These are phyloP conservation scores for Cloeon dipterum DNA, from an alignment of 2,888 invertebrate genomes.

Conservation along the genomic window DNA sequence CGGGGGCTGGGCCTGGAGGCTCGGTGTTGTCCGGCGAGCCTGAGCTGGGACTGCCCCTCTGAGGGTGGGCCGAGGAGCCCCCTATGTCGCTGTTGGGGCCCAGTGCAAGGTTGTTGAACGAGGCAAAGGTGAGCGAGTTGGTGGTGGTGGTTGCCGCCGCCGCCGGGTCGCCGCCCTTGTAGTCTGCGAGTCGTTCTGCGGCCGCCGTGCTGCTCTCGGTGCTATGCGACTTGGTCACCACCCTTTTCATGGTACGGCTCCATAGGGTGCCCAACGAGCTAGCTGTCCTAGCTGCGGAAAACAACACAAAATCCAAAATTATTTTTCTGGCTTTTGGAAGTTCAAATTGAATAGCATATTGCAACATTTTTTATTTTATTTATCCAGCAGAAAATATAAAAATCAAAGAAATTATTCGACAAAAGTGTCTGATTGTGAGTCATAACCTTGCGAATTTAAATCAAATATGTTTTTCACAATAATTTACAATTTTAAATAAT, in stretches of 20 bases:
- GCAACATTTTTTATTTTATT: too few species aligned
- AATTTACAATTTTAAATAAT: too few species aligned
- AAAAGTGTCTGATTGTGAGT: too few species aligned
- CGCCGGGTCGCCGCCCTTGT: slow-evolving; percentile 14
- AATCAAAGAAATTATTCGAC: too few species aligned
- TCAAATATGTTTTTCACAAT: too few species aligned
- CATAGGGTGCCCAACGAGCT: slow-evolving; percentile 1
- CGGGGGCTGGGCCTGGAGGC: slow-evolving; percentile 7
- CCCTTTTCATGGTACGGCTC: slow-evolving; percentile 11
- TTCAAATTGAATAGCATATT: too few species aligned
- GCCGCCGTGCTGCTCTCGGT: slow-evolving; percentile 16
- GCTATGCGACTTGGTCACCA: slow-evolving; percentile 11
- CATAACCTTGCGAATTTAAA: too few species aligned
- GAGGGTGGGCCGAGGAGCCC: slow-evolving; percentile 1
- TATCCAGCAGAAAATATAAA: too few species aligned
- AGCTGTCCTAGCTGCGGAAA: too few species aligned
- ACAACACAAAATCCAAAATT: too few species aligned
- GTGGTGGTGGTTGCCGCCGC: slow-evolving; percentile 6
- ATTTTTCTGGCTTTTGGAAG: too few species aligned
- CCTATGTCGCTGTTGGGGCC: slow-evolving; percentile 7
- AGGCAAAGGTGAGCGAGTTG: slow-evolving; percentile 1
- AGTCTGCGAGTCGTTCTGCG: slow-evolving; percentile 18
- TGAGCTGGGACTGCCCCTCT: slow-evolving; percentile 10
- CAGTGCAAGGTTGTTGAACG: too few species aligned
- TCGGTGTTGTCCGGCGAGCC: slow-evolving; percentile 9